A percentile compares a stretch with the other conserved stretches of the same genome.
Evolutionary conservation across 2,888 invertebrate species (phyloP).

Genomic region (Odontothrips loti): DNA sequence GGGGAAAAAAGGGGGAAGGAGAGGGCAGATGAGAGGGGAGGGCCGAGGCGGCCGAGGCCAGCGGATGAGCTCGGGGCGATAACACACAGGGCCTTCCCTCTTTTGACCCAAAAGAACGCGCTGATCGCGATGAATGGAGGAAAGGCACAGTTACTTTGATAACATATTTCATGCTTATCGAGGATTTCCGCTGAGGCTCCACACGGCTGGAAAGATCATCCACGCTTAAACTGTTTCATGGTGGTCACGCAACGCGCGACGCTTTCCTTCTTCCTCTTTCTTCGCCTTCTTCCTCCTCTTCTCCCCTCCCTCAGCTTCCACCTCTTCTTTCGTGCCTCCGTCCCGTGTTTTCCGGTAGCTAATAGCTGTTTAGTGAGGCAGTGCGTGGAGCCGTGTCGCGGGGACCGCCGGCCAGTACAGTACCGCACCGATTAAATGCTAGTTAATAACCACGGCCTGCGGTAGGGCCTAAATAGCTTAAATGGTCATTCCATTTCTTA

Average conservation of each 20-base stretch:
- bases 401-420: neutral
- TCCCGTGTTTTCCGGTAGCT: too few species aligned
- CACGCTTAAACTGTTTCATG: conserved; percentile 13
- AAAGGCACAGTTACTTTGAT: conserved; percentile 8
- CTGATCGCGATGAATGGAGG: neutral
- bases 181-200: conserved; percentile 15
- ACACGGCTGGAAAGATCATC: neutral
- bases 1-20: neutral
- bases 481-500: too few species aligned
- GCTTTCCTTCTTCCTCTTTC: neutral
- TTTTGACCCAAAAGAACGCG: conserved; percentile 5
- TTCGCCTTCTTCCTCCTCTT: neutral
- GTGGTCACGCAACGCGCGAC: neutral
- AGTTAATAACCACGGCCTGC: too few species aligned
- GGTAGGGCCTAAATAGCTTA: too few species aligned
- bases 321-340: neutral
- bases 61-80: neutral
- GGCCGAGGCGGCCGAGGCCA: neutral
- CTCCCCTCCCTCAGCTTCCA: neutral
- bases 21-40: neutral
- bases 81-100: neutral
- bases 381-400: neutral
- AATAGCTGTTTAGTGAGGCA: too few species aligned
- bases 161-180: conserved; percentile 25
- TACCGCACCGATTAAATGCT: too few species aligned